Conservation (phyloP, 2,113 vertebrate genomes). For the Ramphastos sulfuratus region DNA sequence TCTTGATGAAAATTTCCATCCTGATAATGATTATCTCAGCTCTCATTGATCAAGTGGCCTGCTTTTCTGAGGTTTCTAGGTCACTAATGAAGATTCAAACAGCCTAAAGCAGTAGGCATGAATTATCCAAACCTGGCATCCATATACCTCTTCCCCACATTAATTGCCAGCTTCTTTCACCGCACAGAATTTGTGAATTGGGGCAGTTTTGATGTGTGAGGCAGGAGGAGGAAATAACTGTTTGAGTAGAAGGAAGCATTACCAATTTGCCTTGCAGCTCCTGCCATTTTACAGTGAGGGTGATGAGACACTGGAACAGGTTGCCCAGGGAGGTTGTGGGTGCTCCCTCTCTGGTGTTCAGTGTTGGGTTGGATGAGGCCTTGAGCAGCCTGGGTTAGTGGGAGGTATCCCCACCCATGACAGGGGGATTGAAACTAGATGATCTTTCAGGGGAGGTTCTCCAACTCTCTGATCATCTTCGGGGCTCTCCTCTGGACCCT, state of each 20-base stretch:
- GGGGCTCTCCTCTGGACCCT: too few relatives aligned
- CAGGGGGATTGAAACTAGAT: too few relatives aligned
- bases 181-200: neutral
- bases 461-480: too few relatives aligned
- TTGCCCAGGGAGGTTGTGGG: too few relatives aligned
- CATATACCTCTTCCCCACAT: neutral
- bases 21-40: neutral
- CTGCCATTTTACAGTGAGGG: neutral
- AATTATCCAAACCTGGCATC: neutral
- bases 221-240: neutral
- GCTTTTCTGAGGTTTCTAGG: neutral
- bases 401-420: too few relatives aligned
- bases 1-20: neutral
- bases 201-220: neutral
- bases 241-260: neutral
- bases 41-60: neutral
- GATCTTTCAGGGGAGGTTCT: too few relatives aligned
- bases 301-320: too few relatives aligned
- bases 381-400: too few relatives aligned
- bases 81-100: neutral
- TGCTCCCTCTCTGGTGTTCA: too few relatives aligned
- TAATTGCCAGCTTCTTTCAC: neutral
- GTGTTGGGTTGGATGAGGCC: too few relatives aligned
- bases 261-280: neutral
- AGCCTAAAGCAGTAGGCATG: neutral